Evolutionary conservation across 2,797 vertebrate genomes (phyloP).

Genomic region (Paguma larvata): DNA sequence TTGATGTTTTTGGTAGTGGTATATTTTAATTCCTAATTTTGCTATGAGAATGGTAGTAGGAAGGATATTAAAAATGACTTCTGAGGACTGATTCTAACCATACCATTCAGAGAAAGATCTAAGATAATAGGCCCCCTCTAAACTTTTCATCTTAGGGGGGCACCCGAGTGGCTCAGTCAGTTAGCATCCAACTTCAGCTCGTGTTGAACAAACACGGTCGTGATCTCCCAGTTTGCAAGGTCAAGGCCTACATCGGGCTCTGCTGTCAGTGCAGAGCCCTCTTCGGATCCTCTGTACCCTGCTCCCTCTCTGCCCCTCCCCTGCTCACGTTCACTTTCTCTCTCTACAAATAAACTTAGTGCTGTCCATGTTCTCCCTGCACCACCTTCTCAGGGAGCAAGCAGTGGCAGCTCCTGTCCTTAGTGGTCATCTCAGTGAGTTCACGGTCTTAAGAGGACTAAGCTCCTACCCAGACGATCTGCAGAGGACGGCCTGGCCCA

Average conservation of each 20-base stretch:
- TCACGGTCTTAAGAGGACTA: neutral
- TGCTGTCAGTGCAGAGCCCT: too few relatives aligned
- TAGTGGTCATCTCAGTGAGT: neutral
- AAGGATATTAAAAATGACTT: neutral
- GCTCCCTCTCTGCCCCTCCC: too few relatives aligned
- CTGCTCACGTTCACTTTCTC: too few relatives aligned
- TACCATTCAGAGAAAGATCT: neutral
- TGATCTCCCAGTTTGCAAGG: too few relatives aligned
- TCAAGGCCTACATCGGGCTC: too few relatives aligned
- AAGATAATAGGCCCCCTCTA: fast-evolving
- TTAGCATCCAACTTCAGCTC: too few relatives aligned
- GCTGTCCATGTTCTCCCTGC: neutral
- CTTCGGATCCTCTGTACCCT: too few relatives aligned
- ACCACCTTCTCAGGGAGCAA: neutral
- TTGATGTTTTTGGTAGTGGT: neutral
- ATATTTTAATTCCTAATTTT: neutral
- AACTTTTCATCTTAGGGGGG: neutral
- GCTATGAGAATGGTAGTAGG: neutral
- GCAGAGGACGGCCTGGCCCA: neutral
- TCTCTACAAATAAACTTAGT: too few relatives aligned
- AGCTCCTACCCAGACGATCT: neutral
- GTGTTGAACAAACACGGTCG: too few relatives aligned
- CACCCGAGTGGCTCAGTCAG: too few relatives aligned
- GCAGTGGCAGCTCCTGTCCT: neutral
- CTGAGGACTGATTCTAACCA: neutral